These are phyloP conservation scores for Brachionus manjavacas DNA, from an alignment of 1,140 invertebrate species.

Conservation along the genomic window DNA sequence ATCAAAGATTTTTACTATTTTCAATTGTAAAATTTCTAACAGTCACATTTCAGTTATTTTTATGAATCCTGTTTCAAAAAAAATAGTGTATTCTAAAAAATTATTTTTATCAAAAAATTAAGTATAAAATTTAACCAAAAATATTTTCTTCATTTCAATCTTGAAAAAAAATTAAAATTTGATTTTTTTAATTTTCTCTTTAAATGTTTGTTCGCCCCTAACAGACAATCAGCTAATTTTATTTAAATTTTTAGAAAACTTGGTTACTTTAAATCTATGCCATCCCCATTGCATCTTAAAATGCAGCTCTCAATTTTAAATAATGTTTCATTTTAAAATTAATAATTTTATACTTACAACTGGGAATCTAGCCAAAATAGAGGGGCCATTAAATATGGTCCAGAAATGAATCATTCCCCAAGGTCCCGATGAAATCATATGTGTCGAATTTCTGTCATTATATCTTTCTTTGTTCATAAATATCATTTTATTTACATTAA, in stretches of 20 bases:
- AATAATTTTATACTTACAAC: conserved; percentile 48
- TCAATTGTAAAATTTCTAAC: no score
- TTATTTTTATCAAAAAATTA: no score
- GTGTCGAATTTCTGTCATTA: conserved; percentile 50
- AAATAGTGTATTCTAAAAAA: no score
- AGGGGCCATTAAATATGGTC: conserved; percentile 55
- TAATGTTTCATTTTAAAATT: background rate
- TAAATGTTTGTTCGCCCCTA: background rate
- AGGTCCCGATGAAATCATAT: conserved; percentile 54
- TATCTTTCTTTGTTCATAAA: conserved; percentile 51
- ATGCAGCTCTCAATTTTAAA: background rate
- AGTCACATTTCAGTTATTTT: no score
- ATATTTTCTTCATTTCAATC: no score
- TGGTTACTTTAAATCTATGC: conserved; percentile 21
- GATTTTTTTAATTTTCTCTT: no score
- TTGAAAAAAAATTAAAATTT: no score
- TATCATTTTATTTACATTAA: conserved; percentile 52
- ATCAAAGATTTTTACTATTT: no score
- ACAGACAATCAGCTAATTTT: background rate
- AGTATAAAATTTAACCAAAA: no score
- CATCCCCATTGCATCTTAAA: conserved; percentile 18
- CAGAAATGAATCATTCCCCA: conserved; percentile 55
- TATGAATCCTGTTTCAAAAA: no score
- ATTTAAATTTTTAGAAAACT: background rate
- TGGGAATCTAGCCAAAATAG: conserved; percentile 51